phyloP scores from a whole-genome alignment of 2,113 vertebrate species.

The Phodopus roborovskii region DNA sequence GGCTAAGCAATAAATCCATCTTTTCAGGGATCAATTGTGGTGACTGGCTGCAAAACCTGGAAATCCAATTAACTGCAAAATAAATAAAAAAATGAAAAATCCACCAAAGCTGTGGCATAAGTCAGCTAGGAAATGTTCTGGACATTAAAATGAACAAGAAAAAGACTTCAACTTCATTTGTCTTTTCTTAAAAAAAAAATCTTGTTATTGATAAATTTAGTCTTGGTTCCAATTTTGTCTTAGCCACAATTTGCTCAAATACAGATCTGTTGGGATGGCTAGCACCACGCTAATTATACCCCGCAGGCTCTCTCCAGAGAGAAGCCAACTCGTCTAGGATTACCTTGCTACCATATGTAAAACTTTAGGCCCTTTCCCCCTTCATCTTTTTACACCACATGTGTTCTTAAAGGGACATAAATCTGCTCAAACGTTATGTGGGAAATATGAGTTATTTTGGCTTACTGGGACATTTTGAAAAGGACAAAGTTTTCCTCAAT shows the following conservation, averaged over 20 bases:
- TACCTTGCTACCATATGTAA: constrained; percentile 80
- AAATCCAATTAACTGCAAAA: constrained; percentile 89
- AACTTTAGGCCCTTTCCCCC: constrained; percentile 60
- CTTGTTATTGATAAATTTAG: constrained; percentile 85
- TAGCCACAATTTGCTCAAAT: constrained; percentile 64
- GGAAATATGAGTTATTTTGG: constrained; percentile 66
- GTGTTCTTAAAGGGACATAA: constrained; percentile 69
- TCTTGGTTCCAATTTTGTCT: constrained; percentile 76
- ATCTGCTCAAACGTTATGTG: constrained; percentile 8
- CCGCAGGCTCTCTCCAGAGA: constrained; percentile 62
- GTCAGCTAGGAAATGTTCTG: constrained; percentile 84
- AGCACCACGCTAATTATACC: constrained; percentile 61
- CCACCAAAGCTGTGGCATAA: constrained; percentile 74
- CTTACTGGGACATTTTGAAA: constrained; percentile 55
- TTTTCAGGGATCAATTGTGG: constrained; percentile 88
- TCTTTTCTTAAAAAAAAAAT: constrained; percentile 72
- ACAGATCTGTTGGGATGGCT: constrained; percentile 68
- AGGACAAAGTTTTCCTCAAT: constrained; percentile 64
- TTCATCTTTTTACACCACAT: constrained; percentile 66
- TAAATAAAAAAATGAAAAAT: constrained; percentile 83
- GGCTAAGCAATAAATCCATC: constrained; percentile 87
- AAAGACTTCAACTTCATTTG: constrained; percentile 86
- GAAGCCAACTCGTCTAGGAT: constrained; percentile 70
- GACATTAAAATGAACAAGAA: constrained; percentile 88
- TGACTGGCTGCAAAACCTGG: constrained; percentile 86